Evolutionary conservation across 2,113 vertebrate genomes (phyloP).

Genomic region (Grammomys surdaster): DNA sequence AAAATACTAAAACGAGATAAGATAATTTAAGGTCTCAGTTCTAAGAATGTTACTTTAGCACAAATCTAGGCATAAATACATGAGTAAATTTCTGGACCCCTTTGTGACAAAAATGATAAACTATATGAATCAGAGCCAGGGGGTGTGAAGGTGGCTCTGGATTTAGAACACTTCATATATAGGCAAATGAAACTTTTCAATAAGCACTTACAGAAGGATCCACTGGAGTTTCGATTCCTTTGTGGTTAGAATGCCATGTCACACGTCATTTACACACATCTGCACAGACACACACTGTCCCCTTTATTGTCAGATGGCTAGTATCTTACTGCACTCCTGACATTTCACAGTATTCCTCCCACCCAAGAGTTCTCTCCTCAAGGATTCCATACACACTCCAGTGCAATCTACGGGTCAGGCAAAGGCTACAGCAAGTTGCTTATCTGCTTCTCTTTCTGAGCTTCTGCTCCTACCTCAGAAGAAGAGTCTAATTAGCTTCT

Average conservation of each 20-base stretch:
- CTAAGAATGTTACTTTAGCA: not conserved
- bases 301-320: not conserved
- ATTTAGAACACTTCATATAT: conserved; percentile 24
- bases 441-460: not conserved
- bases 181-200: not conserved
- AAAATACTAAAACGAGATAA: not conserved
- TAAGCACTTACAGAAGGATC: not conserved
- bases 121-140: not conserved
- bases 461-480: not conserved
- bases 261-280: not conserved
- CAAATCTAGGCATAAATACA: not conserved
- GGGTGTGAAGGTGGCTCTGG: not conserved
- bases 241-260: not conserved
- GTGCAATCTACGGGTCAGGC: not conserved
- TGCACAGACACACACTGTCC: not conserved
- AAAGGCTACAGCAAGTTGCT: not conserved
- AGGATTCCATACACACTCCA: not conserved
- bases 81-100: conserved; percentile 7
- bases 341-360: not conserved
- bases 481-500: not conserved
- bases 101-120: conserved; percentile 14
- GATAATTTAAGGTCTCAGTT: not conserved
- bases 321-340: not conserved
- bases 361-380: not conserved
- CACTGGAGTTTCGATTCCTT: not conserved